These are phyloP conservation scores for Gadus macrocephalus DNA, from an alignment of 2,113 vertebrate species.

Conservation along the genomic window DNA sequence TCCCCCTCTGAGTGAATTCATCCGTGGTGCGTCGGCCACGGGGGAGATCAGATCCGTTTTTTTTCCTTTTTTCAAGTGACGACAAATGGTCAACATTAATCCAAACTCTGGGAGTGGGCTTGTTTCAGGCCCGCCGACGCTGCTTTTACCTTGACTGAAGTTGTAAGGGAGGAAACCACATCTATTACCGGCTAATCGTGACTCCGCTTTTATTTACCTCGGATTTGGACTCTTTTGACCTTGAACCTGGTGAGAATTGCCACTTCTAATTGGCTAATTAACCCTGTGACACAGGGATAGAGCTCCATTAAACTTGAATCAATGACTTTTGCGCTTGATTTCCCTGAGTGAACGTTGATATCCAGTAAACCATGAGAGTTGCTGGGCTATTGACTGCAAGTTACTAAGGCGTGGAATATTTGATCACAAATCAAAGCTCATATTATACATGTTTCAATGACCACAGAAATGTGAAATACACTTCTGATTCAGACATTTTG, in stretches of 20 bases:
- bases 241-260: slow-evolving; percentile 40
- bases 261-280: slow-evolving; percentile 61
- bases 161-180: slow-evolving; percentile 4
- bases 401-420: too few species aligned
- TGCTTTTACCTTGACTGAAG: neutral
- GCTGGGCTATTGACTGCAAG: neutral
- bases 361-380: neutral
- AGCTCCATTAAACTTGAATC: slow-evolving; percentile 60
- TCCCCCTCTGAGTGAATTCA: slow-evolving; percentile 32
- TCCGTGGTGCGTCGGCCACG: neutral
- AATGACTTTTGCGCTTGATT: slow-evolving; percentile 58
- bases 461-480: too few species aligned
- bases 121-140: neutral
- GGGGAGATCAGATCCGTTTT: slow-evolving; percentile 12
- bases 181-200: slow-evolving; percentile 27
- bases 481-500: too few species aligned
- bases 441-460: too few species aligned
- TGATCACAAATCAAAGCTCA: too few species aligned
- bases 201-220: slow-evolving; percentile 35
- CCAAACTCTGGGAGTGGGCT: slow-evolving; percentile 4
- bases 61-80: neutral
- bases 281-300: slow-evolving; percentile 45
- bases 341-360: slow-evolving; percentile 43
- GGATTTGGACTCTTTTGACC: slow-evolving; percentile 35
- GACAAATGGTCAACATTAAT: neutral